These are phyloP conservation scores for Fistularia tabacaria DNA, from an alignment of 2,797 vertebrate genomes.

Conservation along the genomic window DNA sequence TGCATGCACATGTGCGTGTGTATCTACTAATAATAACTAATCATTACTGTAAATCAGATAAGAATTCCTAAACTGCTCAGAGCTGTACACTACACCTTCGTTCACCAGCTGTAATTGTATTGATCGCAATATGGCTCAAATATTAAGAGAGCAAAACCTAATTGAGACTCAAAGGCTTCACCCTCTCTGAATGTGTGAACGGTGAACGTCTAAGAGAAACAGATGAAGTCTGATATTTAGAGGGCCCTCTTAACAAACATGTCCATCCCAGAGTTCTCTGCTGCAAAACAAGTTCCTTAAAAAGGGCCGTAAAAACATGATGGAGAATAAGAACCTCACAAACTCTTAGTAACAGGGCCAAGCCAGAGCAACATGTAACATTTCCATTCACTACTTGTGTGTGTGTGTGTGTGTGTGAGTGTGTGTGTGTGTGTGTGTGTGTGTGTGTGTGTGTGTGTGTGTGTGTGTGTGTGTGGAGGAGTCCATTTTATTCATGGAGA, in stretches of 20 bases:
- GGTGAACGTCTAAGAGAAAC: slow-evolving; percentile 9
- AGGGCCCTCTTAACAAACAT: slow-evolving; percentile 15
- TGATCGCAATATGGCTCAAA: slow-evolving; percentile 63
- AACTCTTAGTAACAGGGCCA: slow-evolving; percentile 25
- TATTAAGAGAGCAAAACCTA: slow-evolving; percentile 45
- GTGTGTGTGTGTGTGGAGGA: slow-evolving; percentile 16
- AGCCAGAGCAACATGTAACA: neutral
- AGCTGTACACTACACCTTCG: slow-evolving; percentile 50
- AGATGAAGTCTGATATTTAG: slow-evolving; percentile 43
- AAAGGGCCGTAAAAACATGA: slow-evolving; percentile 22
- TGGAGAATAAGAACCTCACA: slow-evolving; percentile 32
- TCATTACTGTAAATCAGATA: slow-evolving; percentile 66
- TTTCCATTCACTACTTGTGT: too few species aligned
- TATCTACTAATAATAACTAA: slow-evolving; percentile 52
- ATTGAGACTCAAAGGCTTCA: slow-evolving; percentile 32
- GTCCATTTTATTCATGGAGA: too few species aligned
- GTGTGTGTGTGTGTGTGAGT: too few species aligned
- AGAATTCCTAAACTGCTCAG: slow-evolving; percentile 54
- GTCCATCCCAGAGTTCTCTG: slow-evolving; percentile 15
- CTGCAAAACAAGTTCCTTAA: slow-evolving; percentile 38
- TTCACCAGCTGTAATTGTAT: slow-evolving; percentile 51
- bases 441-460: neutral
- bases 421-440: too few species aligned
- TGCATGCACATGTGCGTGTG: slow-evolving; percentile 9
- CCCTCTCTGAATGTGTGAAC: slow-evolving; percentile 13